Base-by-base conservation (phyloP, 1,140 invertebrate genomes). In the Bombus pascuorum region DNA sequence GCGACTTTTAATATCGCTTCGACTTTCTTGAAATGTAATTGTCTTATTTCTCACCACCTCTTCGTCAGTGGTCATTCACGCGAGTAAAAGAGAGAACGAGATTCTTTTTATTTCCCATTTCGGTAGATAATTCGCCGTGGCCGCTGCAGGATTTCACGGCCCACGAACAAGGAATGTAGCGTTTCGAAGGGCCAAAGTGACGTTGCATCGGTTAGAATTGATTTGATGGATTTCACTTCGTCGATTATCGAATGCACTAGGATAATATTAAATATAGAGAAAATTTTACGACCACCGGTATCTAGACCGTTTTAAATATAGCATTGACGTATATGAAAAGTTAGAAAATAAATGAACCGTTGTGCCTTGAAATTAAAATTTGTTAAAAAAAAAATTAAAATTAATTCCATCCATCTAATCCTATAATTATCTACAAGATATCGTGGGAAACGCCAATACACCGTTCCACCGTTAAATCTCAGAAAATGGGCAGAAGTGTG, bases 131-230 rank as follows among this genome's bases (percentile, higher is more conserved):
- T 76, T 68, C 72, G 65, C 62, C 66, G 66, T 28, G 68, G 32
- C 34, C 47, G 66, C 13, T 70, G 44, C 47, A 62, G 9, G 75
- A 84, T 84, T 84, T 84, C 75, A 84, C 75, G 82, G 75, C 75
- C 82, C 81, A 10, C 74, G 47, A 57, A 22, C 34, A 18, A 6
- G 65, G 82, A 84, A 84, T 70, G 66, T 59, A 28, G 66, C 65
- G 66, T 71, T 68, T 44, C n/a, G 39, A 37, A 13, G 44, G 65
- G 65, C 10, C 62, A 42, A 25, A 77, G 68, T 34, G 39, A 39
- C 32, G 18, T 4, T 6, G 37, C 1, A 22, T n/a, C 44, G 32
- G 28, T 72, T 8, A 25, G 39, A 34, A 62, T 8, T 22, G 25
- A 66, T 82, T 66, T 66, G 15, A 65, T 3, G 57, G 25, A 59